phyloP scores from a whole-genome alignment of 2,113 vertebrate genomes.

The Thymallus thymallus region DNA sequence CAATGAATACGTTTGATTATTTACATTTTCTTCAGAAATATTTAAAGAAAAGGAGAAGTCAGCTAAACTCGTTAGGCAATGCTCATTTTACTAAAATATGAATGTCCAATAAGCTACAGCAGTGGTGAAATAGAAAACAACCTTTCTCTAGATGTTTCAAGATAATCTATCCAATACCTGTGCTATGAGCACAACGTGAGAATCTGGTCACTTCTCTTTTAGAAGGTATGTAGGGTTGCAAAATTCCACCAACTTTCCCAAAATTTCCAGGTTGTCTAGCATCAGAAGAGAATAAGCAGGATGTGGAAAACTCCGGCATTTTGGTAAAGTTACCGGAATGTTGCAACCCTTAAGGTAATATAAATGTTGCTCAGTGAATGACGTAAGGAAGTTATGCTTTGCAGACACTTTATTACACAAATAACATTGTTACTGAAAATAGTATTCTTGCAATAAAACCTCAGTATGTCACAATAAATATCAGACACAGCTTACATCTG shows the following conservation, averaged over 20 bases:
- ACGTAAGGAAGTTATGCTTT: constrained; percentile 78
- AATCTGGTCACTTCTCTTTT: neutral
- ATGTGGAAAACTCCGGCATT: too few relatives aligned
- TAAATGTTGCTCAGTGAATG: constrained; percentile 9
- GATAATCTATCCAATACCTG: neutral
- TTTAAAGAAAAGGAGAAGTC: too few relatives aligned
- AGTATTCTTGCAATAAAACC: constrained; percentile 97
- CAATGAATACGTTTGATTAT: too few relatives aligned
- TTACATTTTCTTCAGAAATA: too few relatives aligned
- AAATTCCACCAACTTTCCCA: neutral
- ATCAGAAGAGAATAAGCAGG: too few relatives aligned
- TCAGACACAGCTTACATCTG: constrained; percentile 83
- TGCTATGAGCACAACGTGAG: neutral
- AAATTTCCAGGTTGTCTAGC: too few relatives aligned
- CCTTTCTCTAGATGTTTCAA: neutral
- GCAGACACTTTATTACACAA: constrained; percentile 99
- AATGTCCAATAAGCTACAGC: too few relatives aligned
- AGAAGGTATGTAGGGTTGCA: neutral
- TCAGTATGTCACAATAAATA: constrained; percentile 88
- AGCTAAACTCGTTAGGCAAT: too few relatives aligned
- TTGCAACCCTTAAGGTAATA: neutral
- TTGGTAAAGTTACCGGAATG: too few relatives aligned
- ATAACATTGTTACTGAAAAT: constrained; percentile 99
- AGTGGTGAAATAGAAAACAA: too few relatives aligned
- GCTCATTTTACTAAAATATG: too few relatives aligned